Evolutionary conservation across 1,140 invertebrate genomes (phyloP).

Genomic region (Tribolium madens): DNA sequence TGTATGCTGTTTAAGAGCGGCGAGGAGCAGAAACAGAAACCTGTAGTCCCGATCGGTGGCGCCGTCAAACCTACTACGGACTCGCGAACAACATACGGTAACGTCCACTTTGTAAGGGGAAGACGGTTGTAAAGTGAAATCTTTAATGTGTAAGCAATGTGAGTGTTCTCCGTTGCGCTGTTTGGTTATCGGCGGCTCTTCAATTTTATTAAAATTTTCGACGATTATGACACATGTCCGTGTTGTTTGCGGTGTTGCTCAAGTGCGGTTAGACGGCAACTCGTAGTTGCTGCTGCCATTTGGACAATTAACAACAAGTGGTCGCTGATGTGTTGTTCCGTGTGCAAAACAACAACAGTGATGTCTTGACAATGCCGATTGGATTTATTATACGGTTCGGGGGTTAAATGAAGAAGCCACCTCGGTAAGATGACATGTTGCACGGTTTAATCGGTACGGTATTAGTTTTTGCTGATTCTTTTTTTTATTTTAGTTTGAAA

Average conservation of each 20-base stretch:
- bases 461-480: background rate
- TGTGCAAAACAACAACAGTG: conserved; percentile 35
- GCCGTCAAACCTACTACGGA: conserved; percentile 53
- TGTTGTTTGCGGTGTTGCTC: conserved; percentile 28
- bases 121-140: conserved; percentile 61
- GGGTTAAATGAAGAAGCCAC: conserved; percentile 59
- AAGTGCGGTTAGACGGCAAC: conserved; percentile 47
- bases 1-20: background rate
- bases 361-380: conserved; percentile 7
- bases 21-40: conserved; percentile 52
- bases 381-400: conserved; percentile 7
- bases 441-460: conserved; percentile 23
- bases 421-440: conserved; percentile 52
- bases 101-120: conserved; percentile 59
- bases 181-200: conserved; percentile 6
- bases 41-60: conserved; percentile 55
- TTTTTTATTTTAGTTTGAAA: background rate
- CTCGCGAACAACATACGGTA: conserved; percentile 48
- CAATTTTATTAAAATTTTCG: conserved; percentile 9
- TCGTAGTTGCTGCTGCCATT: conserved; percentile 42
- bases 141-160: conserved; percentile 60
- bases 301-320: conserved; percentile 47
- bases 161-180: conserved; percentile 53
- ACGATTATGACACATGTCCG: conserved; percentile 34
- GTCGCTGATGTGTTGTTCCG: conserved; percentile 38